Base-by-base conservation (phyloP, 1,140 invertebrate genomes). In the Pseudomyrmex pallidus region DNA sequence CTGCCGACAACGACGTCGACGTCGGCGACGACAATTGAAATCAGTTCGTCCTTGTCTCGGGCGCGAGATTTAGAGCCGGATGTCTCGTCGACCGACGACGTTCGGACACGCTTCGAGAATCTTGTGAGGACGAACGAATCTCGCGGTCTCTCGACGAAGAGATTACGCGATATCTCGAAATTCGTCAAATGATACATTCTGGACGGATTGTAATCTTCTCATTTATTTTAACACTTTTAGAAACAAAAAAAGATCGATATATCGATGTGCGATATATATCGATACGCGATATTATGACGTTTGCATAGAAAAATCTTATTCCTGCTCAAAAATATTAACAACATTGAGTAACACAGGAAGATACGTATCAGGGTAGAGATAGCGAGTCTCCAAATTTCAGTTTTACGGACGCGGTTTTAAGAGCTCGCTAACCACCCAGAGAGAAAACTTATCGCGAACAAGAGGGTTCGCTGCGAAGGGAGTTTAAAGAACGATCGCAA, bases 21-120 rank as follows among this genome's bases (percentile, higher is more conserved):
- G 57, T 73, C 78, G 68, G 66, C 88, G 70, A 90, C 90, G 91
- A 93, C 93, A 92, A 94, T 93, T 93, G 91, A 92, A 93, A 91
- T 90, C 90, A 85, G 82, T 87, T 89, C 83, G 68, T 54, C 72
- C 35, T 62, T 50, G 62, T 73, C 74, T 83, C 67, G 13, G 61
- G 4, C 13, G 44, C 63, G 62, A 57, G 50, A 54, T 84, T 73
- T 59, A 35, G 48, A 74, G n/a, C 61, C 52, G 9, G 20, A 73
- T 66, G 25, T 66, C 63, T 66, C 59, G 35, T 15, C 68, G 82
- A 56, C 78, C 13, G 50, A 35, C 72, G 57, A 63, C 54, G n/a
- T 48, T 54, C 44, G 57, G 54, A 64, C 78, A 70, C 67, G 70
- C 62, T 56, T 25, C 67, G n/a, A 70, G 44, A 17, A 78, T 44